A percentile compares a stretch with the other conserved stretches of the same genome.
Conservation (phyloP, 2,113 vertebrate species). For the Phoenicopterus ruber region DNA sequence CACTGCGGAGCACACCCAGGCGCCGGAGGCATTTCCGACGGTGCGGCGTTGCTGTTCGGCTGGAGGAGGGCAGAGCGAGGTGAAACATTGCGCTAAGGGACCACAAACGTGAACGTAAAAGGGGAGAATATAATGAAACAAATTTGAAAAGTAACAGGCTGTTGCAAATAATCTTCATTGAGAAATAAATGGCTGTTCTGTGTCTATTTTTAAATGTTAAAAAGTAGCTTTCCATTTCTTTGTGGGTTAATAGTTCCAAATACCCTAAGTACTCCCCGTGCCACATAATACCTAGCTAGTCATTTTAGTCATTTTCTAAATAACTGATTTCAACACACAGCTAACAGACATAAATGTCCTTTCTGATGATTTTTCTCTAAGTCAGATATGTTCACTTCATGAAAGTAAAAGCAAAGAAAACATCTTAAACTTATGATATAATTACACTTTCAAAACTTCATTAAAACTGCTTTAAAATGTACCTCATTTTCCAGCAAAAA, state of each 20-base stretch:
- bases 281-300: neutral
- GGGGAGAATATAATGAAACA: neutral
- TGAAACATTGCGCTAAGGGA: accelerated
- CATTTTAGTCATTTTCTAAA: neutral
- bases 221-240: neutral
- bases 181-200: neutral
- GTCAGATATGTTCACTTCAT: neutral
- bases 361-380: neutral
- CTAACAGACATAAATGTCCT: neutral
- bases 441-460: neutral
- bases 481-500: neutral
- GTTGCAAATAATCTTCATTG: neutral
- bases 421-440: neutral
- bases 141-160: neutral
- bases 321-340: neutral
- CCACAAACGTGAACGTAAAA: neutral
- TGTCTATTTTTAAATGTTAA: neutral
- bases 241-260: neutral
- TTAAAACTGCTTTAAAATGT: neutral
- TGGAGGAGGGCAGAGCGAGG: neutral
- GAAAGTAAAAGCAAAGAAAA: neutral
- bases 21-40: accelerated
- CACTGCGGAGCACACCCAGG: neutral
- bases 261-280: neutral
- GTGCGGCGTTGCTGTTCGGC: neutral